phyloP scores from a whole-genome alignment of 2,888 invertebrate species.

The Lithosia quadra region DNA sequence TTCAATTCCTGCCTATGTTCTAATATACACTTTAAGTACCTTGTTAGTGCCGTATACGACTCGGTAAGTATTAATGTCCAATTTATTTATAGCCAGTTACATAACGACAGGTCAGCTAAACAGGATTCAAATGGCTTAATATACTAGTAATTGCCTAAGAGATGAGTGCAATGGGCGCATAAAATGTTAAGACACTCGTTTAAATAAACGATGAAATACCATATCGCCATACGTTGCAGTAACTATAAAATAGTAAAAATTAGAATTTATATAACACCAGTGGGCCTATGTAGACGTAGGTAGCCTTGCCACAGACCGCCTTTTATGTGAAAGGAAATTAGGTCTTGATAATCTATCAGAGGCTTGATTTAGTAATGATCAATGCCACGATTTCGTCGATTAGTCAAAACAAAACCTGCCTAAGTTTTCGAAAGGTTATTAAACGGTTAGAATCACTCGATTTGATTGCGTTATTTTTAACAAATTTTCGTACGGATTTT shows the following conservation, averaged over 20 bases:
- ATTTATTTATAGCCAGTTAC: constrained; percentile 8
- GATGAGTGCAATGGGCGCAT: neutral
- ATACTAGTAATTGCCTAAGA: constrained; percentile 4
- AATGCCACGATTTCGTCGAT: no score
- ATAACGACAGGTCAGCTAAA: constrained; percentile 1
- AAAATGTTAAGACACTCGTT: constrained; percentile 5
- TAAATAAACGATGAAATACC: neutral
- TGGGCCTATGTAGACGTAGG: neutral
- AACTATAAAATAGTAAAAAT: no score
- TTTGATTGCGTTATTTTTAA: no score
- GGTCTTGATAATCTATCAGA: no score
- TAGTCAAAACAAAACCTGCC: no score
- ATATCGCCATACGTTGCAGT: neutral
- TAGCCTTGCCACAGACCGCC: no score
- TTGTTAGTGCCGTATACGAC: neutral
- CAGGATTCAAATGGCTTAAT: constrained; percentile 1
- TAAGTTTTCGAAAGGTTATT: no score
- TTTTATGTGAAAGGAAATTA: no score
- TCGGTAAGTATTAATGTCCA: neutral
- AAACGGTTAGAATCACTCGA: no score
- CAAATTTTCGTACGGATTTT: no score
- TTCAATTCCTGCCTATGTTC: neutral
- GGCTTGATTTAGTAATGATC: no score
- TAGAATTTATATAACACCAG: neutral
- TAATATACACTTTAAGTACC: neutral